These are phyloP conservation scores for Rhinella marina DNA, from an alignment of 2,797 vertebrate genomes.

Conservation along the genomic window DNA sequence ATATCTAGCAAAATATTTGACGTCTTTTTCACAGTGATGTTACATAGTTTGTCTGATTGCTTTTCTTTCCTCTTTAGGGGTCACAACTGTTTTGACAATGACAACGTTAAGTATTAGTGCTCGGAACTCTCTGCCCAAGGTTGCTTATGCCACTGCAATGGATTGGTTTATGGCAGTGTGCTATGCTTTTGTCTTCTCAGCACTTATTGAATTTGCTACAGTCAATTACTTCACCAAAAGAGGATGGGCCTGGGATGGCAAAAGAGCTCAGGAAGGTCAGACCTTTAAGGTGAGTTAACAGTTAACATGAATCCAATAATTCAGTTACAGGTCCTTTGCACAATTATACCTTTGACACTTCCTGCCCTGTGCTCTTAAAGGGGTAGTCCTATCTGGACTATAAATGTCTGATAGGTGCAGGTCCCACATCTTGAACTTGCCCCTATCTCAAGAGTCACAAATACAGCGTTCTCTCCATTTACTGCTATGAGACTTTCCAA, in stretches of 20 bases:
- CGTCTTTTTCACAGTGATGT: neutral
- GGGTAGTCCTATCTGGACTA: too few relatives aligned
- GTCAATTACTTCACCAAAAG: slow-evolving; percentile 99
- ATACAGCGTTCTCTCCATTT: too few relatives aligned
- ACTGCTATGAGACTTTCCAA: too few relatives aligned
- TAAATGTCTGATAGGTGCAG: too few relatives aligned
- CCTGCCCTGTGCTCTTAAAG: too few relatives aligned
- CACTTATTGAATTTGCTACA: slow-evolving; percentile 98
- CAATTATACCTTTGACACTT: too few relatives aligned
- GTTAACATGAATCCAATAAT: neutral
- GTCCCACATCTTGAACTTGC: too few relatives aligned
- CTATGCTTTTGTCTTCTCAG: slow-evolving; percentile 99
- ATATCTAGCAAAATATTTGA: neutral
- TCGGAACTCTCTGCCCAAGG: slow-evolving; percentile 97
- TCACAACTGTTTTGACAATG: slow-evolving; percentile 99
- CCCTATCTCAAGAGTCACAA: too few relatives aligned
- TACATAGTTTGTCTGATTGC: neutral
- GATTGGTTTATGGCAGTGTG: slow-evolving; percentile 99
- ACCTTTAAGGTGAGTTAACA: slow-evolving; percentile 84
- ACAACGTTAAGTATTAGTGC: slow-evolving; percentile 99
- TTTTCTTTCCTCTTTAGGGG: slow-evolving; percentile 76
- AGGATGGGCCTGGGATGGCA: slow-evolving; percentile 99
- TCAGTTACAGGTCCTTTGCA: too few relatives aligned
- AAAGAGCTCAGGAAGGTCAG: slow-evolving; percentile 89
- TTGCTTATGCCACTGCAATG: slow-evolving; percentile 99